Conservation (phyloP, 2,888 invertebrate species). For the Papilio elwesi region DNA sequence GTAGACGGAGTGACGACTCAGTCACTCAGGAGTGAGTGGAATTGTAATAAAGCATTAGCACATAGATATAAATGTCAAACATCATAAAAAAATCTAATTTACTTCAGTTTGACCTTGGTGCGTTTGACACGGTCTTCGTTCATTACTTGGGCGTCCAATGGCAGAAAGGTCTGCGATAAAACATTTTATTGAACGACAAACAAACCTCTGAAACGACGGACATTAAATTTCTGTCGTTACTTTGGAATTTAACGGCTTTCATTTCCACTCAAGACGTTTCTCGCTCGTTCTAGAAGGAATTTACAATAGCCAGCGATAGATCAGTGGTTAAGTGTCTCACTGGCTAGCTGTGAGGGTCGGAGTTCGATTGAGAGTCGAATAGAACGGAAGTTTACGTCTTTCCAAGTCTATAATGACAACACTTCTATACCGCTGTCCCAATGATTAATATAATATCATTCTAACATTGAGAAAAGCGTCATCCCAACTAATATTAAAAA, state of each 20-base stretch:
- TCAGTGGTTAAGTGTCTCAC: neutral
- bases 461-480: no score
- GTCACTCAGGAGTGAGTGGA: no score
- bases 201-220: slow-evolving; percentile 1
- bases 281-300: neutral
- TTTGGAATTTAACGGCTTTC: neutral
- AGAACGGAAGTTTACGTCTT: no score
- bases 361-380: no score
- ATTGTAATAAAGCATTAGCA: no score
- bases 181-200: neutral
- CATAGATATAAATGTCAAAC: no score
- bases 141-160: neutral
- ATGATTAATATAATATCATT: no score
- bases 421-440: no score
- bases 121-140: neutral
- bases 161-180: neutral
- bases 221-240: slow-evolving; percentile 7
- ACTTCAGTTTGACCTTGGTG: neutral
- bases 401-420: no score
- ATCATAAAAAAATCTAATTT: neutral
- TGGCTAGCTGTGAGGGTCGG: no score
- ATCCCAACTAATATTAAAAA: no score
- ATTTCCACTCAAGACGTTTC: neutral
- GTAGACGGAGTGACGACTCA: no score
- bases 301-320: neutral